A percentile compares a stretch with the other conserved stretches of the same genome.
phyloP scores from a whole-genome alignment of 1,140 invertebrate species.

The Hypothenemus hampei region DNA sequence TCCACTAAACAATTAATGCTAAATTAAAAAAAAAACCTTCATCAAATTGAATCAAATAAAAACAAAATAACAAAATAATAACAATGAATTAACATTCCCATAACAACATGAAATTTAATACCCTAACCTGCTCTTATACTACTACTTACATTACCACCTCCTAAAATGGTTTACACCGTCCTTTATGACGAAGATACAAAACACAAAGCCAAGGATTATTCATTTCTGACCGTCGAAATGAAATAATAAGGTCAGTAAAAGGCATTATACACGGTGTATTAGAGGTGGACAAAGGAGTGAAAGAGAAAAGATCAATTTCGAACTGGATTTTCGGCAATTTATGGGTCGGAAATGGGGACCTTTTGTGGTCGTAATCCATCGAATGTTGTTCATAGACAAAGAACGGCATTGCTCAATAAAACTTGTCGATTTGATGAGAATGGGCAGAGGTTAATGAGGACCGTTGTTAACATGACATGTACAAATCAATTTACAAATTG shows the following conservation, averaged over 20 bases:
- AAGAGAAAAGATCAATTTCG: constrained; percentile 3
- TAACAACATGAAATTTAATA: too few relatives aligned
- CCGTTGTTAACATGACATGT: too few relatives aligned
- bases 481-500: too few relatives aligned
- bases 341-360: too few relatives aligned
- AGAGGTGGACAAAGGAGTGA: constrained; percentile 7
- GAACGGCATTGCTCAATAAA: constrained; percentile 1
- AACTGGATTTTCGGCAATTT: constrained; percentile 19
- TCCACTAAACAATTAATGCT: too few relatives aligned
- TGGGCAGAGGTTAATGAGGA: too few relatives aligned
- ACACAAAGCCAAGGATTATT: constrained; percentile 11
- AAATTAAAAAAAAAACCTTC: too few relatives aligned
- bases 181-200: not conserved
- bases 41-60: too few relatives aligned
- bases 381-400: constrained; percentile 3
- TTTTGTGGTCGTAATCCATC: constrained; percentile 16
- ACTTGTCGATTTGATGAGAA: not conserved
- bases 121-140: too few relatives aligned
- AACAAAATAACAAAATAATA: too few relatives aligned
- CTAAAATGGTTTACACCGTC: not conserved
- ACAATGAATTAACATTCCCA: too few relatives aligned
- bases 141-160: too few relatives aligned
- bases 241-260: constrained; percentile 20
- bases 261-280: constrained; percentile 20
- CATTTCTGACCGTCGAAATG: constrained; percentile 10